Conservation (phyloP, 2,888 invertebrate genomes). For the Alloplasta piceator region DNA sequence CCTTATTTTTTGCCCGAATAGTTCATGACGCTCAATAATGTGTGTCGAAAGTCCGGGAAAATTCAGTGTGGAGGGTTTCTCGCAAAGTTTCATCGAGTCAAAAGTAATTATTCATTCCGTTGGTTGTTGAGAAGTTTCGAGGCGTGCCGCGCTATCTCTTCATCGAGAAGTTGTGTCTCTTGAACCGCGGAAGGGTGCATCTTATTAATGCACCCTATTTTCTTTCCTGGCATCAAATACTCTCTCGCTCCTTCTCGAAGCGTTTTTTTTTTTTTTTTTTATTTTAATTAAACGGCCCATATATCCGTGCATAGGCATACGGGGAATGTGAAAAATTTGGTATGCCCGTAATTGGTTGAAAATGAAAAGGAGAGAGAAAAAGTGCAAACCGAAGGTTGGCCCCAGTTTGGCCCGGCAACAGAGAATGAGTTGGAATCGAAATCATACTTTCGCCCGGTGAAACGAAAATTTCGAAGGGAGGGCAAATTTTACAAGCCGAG, state of each 20-base stretch:
- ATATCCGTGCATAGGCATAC: too few species aligned
- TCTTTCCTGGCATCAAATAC: slow-evolving; percentile 23
- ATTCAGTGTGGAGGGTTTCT: slow-evolving; percentile 31
- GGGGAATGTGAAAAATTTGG: too few species aligned
- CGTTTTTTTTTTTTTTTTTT: too few species aligned
- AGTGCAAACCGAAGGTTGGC: background rate
- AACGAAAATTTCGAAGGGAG: too few species aligned
- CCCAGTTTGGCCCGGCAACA: too few species aligned
- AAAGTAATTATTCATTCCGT: slow-evolving; percentile 77
- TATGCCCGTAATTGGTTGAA: slow-evolving; percentile 32
- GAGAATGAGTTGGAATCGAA: too few species aligned
- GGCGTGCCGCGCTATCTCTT: slow-evolving; percentile 70
- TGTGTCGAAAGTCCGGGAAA: background rate
- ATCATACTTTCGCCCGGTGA: too few species aligned
- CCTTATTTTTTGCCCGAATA: too few species aligned
- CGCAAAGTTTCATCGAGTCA: slow-evolving; percentile 33
- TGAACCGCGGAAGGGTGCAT: slow-evolving; percentile 75
- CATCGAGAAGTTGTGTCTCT: slow-evolving; percentile 57
- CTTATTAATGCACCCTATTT: slow-evolving; percentile 73
- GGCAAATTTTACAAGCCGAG: too few species aligned
- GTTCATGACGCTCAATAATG: slow-evolving; percentile 3
- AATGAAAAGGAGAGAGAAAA: slow-evolving; percentile 18
- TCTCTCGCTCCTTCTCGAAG: background rate
- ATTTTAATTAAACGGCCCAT: too few species aligned
- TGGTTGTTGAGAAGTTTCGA: slow-evolving; percentile 63